Base-by-base conservation (phyloP, 1,140 invertebrate species). In the Drosophila athabasca region DNA sequence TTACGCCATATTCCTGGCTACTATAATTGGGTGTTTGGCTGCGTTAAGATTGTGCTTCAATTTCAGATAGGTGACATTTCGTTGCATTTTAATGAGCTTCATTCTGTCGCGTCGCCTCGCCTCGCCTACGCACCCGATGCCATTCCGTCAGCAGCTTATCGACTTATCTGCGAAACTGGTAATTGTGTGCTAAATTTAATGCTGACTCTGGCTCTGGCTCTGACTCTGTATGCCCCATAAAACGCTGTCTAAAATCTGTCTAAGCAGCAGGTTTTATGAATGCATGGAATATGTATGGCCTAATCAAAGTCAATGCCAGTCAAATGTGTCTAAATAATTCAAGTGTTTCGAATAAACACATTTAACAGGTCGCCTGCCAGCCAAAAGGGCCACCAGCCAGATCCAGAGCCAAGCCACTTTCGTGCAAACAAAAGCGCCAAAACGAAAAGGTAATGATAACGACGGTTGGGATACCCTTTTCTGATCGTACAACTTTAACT, bases 41-140 rank as follows among this genome's bases (percentile, higher is more conserved):
- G 53, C 65, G 73, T 80, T 81, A 69, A 79, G 82, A 82, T 87
- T 88, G 75, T 70, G 67, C 79, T 70, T 88, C 79, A 87, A 88
- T 89, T 88, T 88, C 76, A 88, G 83, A 88, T 88, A 88, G 87
- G 79, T 88, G 76, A 88, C 84, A 88, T 89, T 88, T 88, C 84
- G 83, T 88, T 88, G 83, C 83, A 88, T 88, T 88, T 88, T 88
- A 88, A 88, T 88, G 83, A 88, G 83, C 65, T 77, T 77, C 79
- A 83, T 79, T 88, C 75, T 1, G 17, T 19, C 17, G 17, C 17
- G 17, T 19, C 43, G 44, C 39, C 7, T 15, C 41, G 22, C 19
- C 39, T 24, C 7, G 7, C 64, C 46, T 19, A 17, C 26, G 35
- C 78, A 82, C 69, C 75, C 87, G 72, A 68, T 53, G 57, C 43